Percentiles rank a stretch among this genome's conserved stretches.
Conservation (phyloP, 2,113 vertebrate genomes). For the Embiotoca jacksoni region DNA sequence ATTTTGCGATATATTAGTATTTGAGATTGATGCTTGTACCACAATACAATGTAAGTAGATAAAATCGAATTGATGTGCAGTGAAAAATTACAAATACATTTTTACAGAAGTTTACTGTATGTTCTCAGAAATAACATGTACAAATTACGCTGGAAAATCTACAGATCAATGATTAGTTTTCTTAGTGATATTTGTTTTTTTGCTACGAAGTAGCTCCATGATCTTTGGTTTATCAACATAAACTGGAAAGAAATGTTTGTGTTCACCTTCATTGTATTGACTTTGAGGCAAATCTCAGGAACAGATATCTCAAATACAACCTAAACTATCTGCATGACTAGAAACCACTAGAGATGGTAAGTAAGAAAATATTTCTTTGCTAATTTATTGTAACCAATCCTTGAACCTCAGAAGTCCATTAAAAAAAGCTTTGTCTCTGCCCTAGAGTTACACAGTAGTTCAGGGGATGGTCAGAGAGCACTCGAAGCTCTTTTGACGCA, state of each 20-base stretch:
- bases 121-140: no score
- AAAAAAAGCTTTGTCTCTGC: background rate
- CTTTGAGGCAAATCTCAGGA: conserved; percentile 1
- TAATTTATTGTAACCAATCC: background rate
- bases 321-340: background rate
- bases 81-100: background rate
- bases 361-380: background rate
- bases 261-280: background rate
- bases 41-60: no score
- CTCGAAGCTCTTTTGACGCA: conserved; percentile 21
- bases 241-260: background rate
- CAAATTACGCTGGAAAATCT: no score
- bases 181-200: no score
- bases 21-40: background rate
- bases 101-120: background rate
- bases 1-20: background rate
- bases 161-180: no score
- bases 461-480: conserved; percentile 31
- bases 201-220: background rate
- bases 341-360: background rate
- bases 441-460: background rate
- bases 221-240: background rate
- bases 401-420: conserved; percentile 9
- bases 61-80: background rate
- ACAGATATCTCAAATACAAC: conserved; percentile 4